These are phyloP conservation scores for Sebastes schlegelii DNA, from an alignment of 2,113 vertebrate species.

Conservation along the genomic window DNA sequence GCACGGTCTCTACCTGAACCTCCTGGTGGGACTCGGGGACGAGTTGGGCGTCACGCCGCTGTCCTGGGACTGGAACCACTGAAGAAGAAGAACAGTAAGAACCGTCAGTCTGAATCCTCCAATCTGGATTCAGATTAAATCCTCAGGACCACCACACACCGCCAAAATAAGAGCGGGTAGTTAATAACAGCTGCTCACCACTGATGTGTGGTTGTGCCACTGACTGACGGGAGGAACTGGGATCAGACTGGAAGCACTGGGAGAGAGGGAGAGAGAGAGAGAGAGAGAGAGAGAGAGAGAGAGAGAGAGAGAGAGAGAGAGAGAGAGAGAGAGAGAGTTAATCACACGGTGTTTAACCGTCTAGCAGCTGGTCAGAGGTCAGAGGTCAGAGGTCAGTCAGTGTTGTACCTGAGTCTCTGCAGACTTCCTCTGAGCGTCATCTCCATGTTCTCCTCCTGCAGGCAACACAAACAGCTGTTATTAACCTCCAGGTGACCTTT, in stretches of 20 bases:
- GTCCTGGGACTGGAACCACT: slow-evolving; percentile 82
- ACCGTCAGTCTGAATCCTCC: neutral
- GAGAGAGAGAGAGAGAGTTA: too few relatives aligned
- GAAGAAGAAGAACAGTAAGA: slow-evolving; percentile 18
- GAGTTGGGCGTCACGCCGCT: slow-evolving; percentile 85
- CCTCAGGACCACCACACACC: rapidly evolving
- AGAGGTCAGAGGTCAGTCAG: too few relatives aligned
- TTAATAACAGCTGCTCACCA: slow-evolving; percentile 63
- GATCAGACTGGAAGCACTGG: slow-evolving; percentile 75
- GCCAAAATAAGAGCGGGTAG: slow-evolving; percentile 5
- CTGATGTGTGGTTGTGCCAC: slow-evolving; percentile 77
- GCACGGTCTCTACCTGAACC: slow-evolving; percentile 76
- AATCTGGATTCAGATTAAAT: too few relatives aligned
- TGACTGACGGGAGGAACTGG: slow-evolving; percentile 76
- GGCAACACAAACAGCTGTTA: slow-evolving; percentile 30
- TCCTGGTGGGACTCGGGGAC: slow-evolving; percentile 83
- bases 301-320: too few relatives aligned
- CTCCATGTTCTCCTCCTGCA: slow-evolving; percentile 83
- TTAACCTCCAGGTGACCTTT: neutral
- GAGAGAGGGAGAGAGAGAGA: neutral
- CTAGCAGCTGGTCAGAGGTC: too few relatives aligned
- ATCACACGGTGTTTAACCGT: too few relatives aligned
- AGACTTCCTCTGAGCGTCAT: slow-evolving; percentile 74
- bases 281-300: too few relatives aligned
- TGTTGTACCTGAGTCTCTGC: slow-evolving; percentile 77